Evolutionary conservation across 1,140 invertebrate species (phyloP).

Genomic region (Popillia japonica): DNA sequence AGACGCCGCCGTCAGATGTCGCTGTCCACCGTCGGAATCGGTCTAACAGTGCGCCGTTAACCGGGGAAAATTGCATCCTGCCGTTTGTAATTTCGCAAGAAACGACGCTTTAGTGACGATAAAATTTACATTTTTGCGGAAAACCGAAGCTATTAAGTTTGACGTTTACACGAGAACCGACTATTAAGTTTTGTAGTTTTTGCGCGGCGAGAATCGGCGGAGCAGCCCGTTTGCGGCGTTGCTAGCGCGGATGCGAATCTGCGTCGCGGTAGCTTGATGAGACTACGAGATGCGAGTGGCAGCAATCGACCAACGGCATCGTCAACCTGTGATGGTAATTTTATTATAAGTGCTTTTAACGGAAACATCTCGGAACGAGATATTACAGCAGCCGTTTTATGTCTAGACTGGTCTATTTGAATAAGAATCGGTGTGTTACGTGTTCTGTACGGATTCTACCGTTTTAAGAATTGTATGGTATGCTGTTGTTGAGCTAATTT

Average conservation of each 20-base stretch:
- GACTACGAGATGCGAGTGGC: background rate
- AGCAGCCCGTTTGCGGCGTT: background rate
- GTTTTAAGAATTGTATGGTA: too few species aligned
- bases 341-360: slow-evolving; percentile 13
- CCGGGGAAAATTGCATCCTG: slow-evolving; percentile 4
- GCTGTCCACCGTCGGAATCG: background rate
- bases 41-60: background rate
- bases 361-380: background rate
- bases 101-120: slow-evolving; percentile 23
- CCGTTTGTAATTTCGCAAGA: background rate
- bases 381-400: background rate
- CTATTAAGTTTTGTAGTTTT: slow-evolving; percentile 20
- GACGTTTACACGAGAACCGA: slow-evolving; percentile 15
- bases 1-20: background rate
- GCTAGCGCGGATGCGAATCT: background rate
- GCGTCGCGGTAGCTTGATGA: too few species aligned
- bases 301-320: background rate
- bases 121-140: slow-evolving; percentile 28
- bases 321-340: background rate
- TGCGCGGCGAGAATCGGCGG: background rate
- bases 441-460: background rate
- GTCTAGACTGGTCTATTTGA: background rate
- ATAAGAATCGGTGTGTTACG: background rate
- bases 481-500: too few species aligned
- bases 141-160: slow-evolving; percentile 23